Evolutionary conservation across 2,113 vertebrate genomes (phyloP).

Genomic region (Rhynchomys soricoides): DNA sequence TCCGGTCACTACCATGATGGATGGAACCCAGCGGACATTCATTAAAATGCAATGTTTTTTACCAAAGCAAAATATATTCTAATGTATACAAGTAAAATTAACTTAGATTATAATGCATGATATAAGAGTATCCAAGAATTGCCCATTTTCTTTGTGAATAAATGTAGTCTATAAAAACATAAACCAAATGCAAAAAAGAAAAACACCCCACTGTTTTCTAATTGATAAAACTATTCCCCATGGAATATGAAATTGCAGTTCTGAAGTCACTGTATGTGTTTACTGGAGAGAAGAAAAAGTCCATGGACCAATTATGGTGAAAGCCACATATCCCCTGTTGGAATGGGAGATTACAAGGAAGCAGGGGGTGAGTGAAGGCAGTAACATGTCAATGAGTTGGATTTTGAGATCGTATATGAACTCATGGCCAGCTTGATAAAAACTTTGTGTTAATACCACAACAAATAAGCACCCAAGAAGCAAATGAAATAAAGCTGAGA

Average conservation of each 20-base stretch:
- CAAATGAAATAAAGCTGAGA: background rate
- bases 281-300: background rate
- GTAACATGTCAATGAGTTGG: no score
- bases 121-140: background rate
- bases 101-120: background rate
- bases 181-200: background rate
- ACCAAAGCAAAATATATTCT: background rate
- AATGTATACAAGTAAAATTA: background rate
- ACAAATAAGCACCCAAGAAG: background rate
- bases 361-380: background rate
- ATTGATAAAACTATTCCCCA: background rate
- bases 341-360: background rate
- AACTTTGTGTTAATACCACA: background rate
- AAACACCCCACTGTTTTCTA: background rate
- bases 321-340: background rate
- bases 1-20: background rate
- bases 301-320: fast-evolving
- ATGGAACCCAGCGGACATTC: background rate
- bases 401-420: background rate
- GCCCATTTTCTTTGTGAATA: background rate
- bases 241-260: background rate
- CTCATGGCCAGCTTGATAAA: background rate
- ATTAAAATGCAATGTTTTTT: background rate
- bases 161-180: background rate
- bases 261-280: background rate